Base-by-base conservation (phyloP, 2,797 vertebrate species). In the Megalops cyprinoides region DNA sequence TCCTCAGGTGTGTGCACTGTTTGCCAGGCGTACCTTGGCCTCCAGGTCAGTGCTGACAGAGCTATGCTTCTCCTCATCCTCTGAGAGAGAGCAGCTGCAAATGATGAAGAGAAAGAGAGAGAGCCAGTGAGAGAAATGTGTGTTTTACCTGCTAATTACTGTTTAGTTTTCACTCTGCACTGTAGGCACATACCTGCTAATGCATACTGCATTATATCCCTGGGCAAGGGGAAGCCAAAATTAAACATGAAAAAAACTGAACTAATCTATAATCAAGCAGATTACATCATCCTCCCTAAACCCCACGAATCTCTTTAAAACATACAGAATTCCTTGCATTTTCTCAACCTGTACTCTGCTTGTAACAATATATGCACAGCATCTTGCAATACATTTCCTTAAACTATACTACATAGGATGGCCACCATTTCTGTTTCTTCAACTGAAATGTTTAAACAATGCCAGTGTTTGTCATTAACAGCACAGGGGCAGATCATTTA, bases 21-120 rank as follows among this genome's bases (percentile, higher is more conserved):
- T 20, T 5, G 48, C 15, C 53, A 7, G 18, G 12, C 60, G 60
- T 88, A 92, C 95, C 94, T 95, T 95, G 6, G 93, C 88, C 85
- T 93, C 93, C 75, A 93, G 75, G 56, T 92, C 92, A 56, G 91
- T 87, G 84, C 84, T 88, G 48, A 91, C 88, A 5, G 90, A 89
- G 69, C 87, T 74, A 0, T 90, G 87, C 55, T 93, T 94, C 76
- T 94, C 92, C 67, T 94, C 94, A 51, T 92, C 91, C 37, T 94
- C 94, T 53, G 90, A 90, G 81, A 92, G 92, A 62, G 91, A 88
- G 85, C 90, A 93, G 82, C 92, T 95, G 85, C 87, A 37, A 20
- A 37, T 7, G 37, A 20, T 34, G 8, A 8, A 20, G 37, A 28
- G 37, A 42, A 31, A 67, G 62, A 14, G 34, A 67, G 14, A 23